Evolutionary conservation across 2,113 vertebrate genomes (phyloP), one percentile per base, ranked within the genome.

Genomic region (Saguinus midas): DNA sequence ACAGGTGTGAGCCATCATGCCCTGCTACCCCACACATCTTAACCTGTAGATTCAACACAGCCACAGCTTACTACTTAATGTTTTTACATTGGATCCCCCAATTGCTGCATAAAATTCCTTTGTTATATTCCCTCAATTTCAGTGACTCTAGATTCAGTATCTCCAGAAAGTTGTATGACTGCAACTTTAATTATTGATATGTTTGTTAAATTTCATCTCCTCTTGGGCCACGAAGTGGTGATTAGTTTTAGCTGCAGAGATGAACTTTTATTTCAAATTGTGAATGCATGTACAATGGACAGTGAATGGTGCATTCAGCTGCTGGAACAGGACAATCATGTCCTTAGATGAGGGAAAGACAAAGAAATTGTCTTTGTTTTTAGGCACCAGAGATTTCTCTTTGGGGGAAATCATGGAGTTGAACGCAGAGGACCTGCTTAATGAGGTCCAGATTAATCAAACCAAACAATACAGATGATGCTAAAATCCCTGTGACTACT

Each of bases 211-310:
- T 96, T 96, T 95, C 25, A 68, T 75, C 40, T 55, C 21, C 10
- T 58, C 17, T 52, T 18, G 27, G 43, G 87, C 90, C 45, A 8
- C 64, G 55, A 86, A 90, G 52, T 84, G 21, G 50, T 50, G 37
- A 50, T 61, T n/a, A 64, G 40, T 86, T 97, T 85, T 90, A 45
- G 82, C 55, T 57, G 29, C 35, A 86, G 85, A 96, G 43, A 50
- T 82, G 35, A 96, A 68, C 55, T 90, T 90, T 66, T 50, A 16
- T 61, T 95, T 93, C 68, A 75, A 3, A 52, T 66, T 75, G 66
- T 2, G 21, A 52, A 55, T 73, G 35, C 8, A 10, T 16, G 10
- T 29, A 88, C 29, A 89, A 6, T 17, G 50, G 55, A 91, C 85
- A 87, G 14, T 68, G 80, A 90, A 16, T 35, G 1, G 2, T 64